Evolutionary conservation across 2,797 vertebrate genomes (phyloP), one percentile per base, ranked within the genome.

Genomic region (Thalassophryne amazonica): DNA sequence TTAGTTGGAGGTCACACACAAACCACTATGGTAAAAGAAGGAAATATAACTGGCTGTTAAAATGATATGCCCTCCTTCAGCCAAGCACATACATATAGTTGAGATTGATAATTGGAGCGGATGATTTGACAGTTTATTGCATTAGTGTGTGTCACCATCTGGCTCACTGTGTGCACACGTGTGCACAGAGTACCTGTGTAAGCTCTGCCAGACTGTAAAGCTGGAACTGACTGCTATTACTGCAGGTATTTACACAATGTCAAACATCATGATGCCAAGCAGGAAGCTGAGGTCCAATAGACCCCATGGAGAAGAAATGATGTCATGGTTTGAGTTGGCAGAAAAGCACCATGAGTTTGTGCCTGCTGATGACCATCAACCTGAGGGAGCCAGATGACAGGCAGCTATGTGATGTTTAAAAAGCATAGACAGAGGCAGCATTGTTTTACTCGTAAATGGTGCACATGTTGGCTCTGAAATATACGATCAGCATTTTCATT

Each of bases 201-300:
- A 2, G 12, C 12, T 11, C 8, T 28, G 43, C 53, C 64, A 67
- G 60, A 42, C 43, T 55, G 24, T 11, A 14, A 12, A 22, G 19
- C 28, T 45, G 17, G 63, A 70, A 71, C 55, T 60, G 73, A 63
- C 47, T 54, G 41, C 34, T 59, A 63, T 81, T 72, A 75, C 70
- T 29, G 27, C 46, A 83, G 83, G 51, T 79, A 83, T 81, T 81
- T 80, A 71, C 60, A 61, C 60, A 75, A 46, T 28, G 60, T 68
- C 64, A 69, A 48, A 52, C 20, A 11, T 41, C 36, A 29, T 4
- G 20, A 73, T 63, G 74, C 77, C 73, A 79, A 52, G 50, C 73
- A 78, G 80, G 78, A 83, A 77, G 76, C n/a, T 13, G 38, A 68
- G 45, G 59, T 21, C 51, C 25, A 38, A 17, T 4, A 51, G 65